Conservation (phyloP, 2,888 invertebrate genomes). For the Philereme transversata region DNA sequence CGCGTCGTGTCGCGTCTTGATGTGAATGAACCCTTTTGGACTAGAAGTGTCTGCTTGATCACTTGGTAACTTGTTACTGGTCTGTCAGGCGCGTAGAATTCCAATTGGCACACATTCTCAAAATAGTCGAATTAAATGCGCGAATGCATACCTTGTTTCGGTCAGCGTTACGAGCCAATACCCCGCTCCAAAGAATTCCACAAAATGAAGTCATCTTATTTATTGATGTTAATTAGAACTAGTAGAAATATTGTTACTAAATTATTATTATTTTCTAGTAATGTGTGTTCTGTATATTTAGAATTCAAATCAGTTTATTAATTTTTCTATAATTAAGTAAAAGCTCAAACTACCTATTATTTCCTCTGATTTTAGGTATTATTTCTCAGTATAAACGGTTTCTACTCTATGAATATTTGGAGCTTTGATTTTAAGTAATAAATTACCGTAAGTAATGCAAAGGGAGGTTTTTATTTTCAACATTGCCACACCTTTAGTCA, state of each 20-base stretch:
- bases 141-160: not conserved
- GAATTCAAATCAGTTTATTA: constrained; percentile 67
- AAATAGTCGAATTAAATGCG: not conserved
- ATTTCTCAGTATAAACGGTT: constrained; percentile 59
- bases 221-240: constrained; percentile 76
- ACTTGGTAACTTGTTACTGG: too few relatives aligned
- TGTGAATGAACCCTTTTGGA: too few relatives aligned
- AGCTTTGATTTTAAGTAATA: constrained; percentile 74
- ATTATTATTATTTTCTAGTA: constrained; percentile 77
- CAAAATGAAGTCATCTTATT: constrained; percentile 77
- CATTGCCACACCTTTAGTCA: not conserved
- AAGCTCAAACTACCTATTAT: constrained; percentile 68
- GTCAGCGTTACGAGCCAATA: constrained; percentile 24
- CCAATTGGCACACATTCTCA: too few relatives aligned
- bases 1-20: too few relatives aligned
- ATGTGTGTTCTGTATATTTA: constrained; percentile 79
- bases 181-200: constrained; percentile 64
- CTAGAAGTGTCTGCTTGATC: too few relatives aligned
- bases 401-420: constrained; percentile 63
- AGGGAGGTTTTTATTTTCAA: constrained; percentile 8
- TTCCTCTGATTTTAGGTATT: constrained; percentile 50
- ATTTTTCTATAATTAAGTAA: constrained; percentile 63
- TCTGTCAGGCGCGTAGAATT: too few relatives aligned
- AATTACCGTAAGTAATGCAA: constrained; percentile 70
- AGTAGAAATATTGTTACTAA: constrained; percentile 72